A percentile compares a stretch with the other conserved stretches of the same genome.
Evolutionary conservation across 2,888 invertebrate species (phyloP).

Genomic region (Sabellastarte sp.): DNA sequence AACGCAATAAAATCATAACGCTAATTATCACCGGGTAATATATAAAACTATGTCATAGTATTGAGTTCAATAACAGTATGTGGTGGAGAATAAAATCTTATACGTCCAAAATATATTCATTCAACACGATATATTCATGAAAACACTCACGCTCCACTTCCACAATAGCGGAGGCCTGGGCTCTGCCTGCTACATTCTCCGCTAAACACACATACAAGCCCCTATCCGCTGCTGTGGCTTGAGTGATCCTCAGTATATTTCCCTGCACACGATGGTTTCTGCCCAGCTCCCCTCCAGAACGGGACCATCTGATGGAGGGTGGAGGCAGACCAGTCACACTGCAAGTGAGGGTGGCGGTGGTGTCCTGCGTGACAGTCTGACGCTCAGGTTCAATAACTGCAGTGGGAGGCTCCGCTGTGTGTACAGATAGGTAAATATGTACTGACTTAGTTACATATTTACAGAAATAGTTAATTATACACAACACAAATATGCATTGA

Average conservation of each 20-base stretch:
- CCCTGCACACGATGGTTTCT: constrained; percentile 61
- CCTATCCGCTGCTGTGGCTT: constrained; percentile 66
- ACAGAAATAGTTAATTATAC: too few species aligned
- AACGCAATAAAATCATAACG: too few species aligned
- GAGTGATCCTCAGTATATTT: constrained; percentile 46
- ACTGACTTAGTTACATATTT: too few species aligned
- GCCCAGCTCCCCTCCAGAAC: constrained; percentile 68
- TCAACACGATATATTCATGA: not conserved
- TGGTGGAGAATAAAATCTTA: too few species aligned
- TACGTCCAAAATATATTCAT: too few species aligned
- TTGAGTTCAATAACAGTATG: too few species aligned
- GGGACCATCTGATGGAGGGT: constrained; percentile 80
- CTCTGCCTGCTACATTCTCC: constrained; percentile 65
- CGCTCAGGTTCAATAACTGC: constrained; percentile 68
- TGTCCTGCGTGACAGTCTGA: constrained; percentile 70
- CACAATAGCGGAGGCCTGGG: constrained; percentile 72
- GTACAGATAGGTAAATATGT: too few species aligned
- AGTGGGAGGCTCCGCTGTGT: constrained; percentile 57
- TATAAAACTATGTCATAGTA: too few species aligned
- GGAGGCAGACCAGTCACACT: constrained; percentile 73
- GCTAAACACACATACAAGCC: constrained; percentile 84
- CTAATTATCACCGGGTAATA: too few species aligned
- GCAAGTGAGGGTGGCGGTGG: constrained; percentile 73
- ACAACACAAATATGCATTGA: too few species aligned
- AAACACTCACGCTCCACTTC: constrained; percentile 71